Evolutionary conservation across 2,797 vertebrate species (phyloP).

Genomic region (Orestias chungarensis): DNA sequence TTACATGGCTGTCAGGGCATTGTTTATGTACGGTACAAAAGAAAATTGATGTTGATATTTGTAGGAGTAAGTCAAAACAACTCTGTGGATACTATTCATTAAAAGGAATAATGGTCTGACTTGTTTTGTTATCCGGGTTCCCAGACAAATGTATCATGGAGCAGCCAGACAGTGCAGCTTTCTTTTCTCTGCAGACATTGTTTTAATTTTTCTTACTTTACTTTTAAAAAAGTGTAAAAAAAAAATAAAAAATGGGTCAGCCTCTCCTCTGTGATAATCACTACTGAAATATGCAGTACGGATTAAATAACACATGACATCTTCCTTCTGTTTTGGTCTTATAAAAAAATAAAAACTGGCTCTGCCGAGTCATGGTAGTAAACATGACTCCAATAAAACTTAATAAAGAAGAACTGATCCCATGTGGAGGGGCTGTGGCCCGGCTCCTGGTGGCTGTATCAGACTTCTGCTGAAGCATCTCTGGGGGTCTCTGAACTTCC

Average conservation of each 20-base stretch:
- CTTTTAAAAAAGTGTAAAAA: conserved; percentile 46
- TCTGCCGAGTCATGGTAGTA: conserved; percentile 66
- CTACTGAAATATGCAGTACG: conserved; percentile 72
- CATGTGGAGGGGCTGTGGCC: conserved; percentile 48
- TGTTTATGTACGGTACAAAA: not conserved
- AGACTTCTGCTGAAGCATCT: conserved; percentile 27
- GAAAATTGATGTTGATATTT: not conserved
- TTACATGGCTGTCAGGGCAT: not conserved
- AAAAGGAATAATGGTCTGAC: not conserved
- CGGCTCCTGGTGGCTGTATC: conserved; percentile 31
- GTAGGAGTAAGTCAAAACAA: not conserved
- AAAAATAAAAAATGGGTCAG: conserved; percentile 60
- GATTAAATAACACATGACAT: conserved; percentile 71
- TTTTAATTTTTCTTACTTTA: conserved; percentile 24
- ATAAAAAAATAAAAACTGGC: conserved; percentile 52
- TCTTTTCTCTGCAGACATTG: conserved; percentile 26
- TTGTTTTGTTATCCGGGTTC: conserved; percentile 2
- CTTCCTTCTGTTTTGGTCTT: conserved; percentile 60
- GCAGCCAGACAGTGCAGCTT: conserved; percentile 23
- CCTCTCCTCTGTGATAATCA: conserved; percentile 61
- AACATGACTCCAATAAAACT: conserved; percentile 66
- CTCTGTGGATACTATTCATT: not conserved
- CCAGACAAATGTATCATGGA: conserved; percentile 2
- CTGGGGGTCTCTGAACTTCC: conserved; percentile 28
- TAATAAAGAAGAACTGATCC: conserved; percentile 56